Conservation (phyloP, 2,888 invertebrate species). For the Cheilosia vernalis region DNA sequence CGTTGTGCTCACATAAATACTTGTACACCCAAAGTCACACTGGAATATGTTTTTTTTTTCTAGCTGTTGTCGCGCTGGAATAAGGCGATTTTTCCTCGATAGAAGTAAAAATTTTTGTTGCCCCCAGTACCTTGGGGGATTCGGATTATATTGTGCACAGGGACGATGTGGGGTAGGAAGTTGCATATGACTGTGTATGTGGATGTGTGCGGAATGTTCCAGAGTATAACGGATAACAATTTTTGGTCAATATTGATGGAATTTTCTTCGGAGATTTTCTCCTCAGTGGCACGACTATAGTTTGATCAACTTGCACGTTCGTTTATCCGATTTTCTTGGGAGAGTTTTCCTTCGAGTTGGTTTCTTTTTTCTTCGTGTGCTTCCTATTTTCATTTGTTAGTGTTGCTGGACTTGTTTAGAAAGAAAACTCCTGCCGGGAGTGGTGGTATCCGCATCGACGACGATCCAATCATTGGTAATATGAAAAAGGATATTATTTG, state of each 20-base stretch:
- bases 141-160: constrained; percentile 68
- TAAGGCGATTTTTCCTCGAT: constrained; percentile 29
- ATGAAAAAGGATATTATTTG: constrained; percentile 74
- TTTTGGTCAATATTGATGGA: constrained; percentile 74
- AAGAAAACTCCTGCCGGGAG: constrained; percentile 26
- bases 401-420: constrained; percentile 39
- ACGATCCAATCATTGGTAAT: constrained; percentile 73
- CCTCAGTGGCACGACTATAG: constrained; percentile 36
- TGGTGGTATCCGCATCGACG: constrained; percentile 37
- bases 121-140: constrained; percentile 12
- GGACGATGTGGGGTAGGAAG: constrained; percentile 13
- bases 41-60: constrained; percentile 9
- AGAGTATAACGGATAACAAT: constrained; percentile 65
- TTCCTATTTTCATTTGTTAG: constrained; percentile 39
- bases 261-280: constrained; percentile 66
- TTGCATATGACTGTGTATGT: constrained; percentile 45
- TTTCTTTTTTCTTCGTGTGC: background rate
- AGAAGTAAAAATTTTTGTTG: constrained; percentile 25
- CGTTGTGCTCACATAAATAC: constrained; percentile 64
- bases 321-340: constrained; percentile 64
- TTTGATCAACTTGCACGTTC: constrained; percentile 69
- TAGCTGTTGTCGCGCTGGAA: constrained; percentile 16
- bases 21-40: constrained; percentile 58
- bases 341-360: constrained; percentile 2
- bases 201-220: constrained; percentile 5